A percentile compares a stretch with the other conserved stretches of the same genome.
phyloP scores from a whole-genome alignment of 2,113 vertebrate genomes.

The Ceyx cyanopectus region DNA sequence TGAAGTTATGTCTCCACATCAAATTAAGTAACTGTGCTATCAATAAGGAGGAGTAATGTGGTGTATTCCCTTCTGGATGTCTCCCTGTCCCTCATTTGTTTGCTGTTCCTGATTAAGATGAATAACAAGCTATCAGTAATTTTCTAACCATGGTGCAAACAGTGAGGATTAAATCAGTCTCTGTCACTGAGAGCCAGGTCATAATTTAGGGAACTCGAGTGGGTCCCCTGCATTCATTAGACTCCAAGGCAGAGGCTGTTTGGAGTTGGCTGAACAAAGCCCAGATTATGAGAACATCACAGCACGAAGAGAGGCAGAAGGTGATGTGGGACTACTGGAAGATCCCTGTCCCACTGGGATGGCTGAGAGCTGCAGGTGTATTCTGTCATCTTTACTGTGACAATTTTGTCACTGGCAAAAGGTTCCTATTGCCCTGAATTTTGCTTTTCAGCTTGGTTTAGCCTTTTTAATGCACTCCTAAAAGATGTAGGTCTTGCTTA shows the following conservation, averaged over 20 bases:
- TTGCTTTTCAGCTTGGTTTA: not conserved
- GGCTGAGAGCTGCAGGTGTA: not conserved
- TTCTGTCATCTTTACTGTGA: not conserved
- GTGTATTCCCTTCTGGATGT: constrained; percentile 44
- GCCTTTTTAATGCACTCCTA: not conserved
- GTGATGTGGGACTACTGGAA: not conserved
- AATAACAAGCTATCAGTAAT: constrained; percentile 42
- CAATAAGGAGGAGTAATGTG: constrained; percentile 66
- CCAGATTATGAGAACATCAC: not conserved
- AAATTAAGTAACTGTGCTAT: constrained; percentile 68
- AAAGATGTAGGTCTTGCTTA: not conserved
- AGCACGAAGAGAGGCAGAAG: not conserved
- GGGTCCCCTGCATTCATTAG: not conserved
- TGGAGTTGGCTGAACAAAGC: not conserved
- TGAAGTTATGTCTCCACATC: constrained; percentile 55
- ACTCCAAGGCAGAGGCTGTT: not conserved
- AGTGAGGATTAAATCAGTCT: constrained; percentile 29
- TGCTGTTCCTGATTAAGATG: constrained; percentile 62
- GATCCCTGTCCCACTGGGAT: not conserved
- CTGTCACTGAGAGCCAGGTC: constrained; percentile 35
- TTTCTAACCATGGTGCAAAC: constrained; percentile 32
- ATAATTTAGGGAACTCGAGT: not conserved
- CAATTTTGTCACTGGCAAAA: not conserved
- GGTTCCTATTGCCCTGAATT: not conserved
- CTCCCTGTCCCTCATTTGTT: constrained; percentile 61